Base-by-base conservation (phyloP, 2,113 vertebrate genomes). In the Antechinus stuartii region DNA sequence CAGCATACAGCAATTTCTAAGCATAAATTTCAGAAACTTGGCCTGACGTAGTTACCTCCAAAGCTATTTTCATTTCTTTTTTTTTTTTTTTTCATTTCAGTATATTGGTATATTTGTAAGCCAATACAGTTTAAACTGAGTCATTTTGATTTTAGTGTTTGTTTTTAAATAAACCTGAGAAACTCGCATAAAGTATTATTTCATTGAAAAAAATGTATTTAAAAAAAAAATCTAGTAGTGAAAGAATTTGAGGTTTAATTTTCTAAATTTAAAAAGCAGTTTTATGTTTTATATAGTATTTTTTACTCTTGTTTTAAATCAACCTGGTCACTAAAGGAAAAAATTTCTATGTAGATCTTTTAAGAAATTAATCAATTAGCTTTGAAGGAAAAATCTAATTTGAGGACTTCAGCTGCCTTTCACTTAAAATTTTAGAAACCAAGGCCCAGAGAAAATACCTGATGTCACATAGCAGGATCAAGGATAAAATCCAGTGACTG, bases 1-100 rank as follows among this genome's bases (percentile, higher is more conserved):
- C 54, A 94, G 27, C 91, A n/a, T 50, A 91, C 92, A 91, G 55
- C 90, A 92, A 92, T 95, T 90, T 84, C 35, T 55, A 95, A 93
- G 76, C 68, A 90, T 89, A 89, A 52, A 91, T 92, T 95, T 96
- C 68, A 96, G 91, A 93, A 96, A 54, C 53, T 23, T 57, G 24
- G 24, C 68, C 16, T 24, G 6, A 30, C 68, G 91, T 93, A 53
- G 11, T 23, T n/a, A 55, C 46, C 91, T 93, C 54, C 91, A 95
- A 52, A 94, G 46, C 84, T 35, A 19, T 68, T 91, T 96, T 93
- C 89, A 54, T 91, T 95, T 49, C 4, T 49, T 49, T 49, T 49
- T 49, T 49, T 49, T 49, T 49, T 49, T 49, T 49, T 49, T 84
- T 53, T 26, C 35, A 19, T 89, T 90, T 52, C 30, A 19, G 35